Percentiles rank a stretch among this genome's conserved stretches.
These are phyloP conservation scores for Forbesichthys papilliferus DNA, from an alignment of 2,113 vertebrate genomes.

Conservation along the genomic window DNA sequence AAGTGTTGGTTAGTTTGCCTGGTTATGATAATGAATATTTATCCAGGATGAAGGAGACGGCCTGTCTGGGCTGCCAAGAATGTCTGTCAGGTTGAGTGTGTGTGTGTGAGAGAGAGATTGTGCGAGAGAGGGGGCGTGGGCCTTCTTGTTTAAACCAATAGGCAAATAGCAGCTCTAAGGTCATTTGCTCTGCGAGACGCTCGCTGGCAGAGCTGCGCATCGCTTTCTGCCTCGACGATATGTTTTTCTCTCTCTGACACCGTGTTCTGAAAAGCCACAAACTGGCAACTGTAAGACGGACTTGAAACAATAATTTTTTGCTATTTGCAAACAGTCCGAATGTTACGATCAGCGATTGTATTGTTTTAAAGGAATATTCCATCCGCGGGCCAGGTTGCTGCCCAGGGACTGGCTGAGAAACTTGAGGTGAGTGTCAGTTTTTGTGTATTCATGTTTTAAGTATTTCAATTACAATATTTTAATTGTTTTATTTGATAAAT, in stretches of 20 bases:
- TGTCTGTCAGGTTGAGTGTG: background rate
- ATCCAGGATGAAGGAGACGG: background rate
- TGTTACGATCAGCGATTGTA: constrained; percentile 53
- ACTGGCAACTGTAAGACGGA: background rate
- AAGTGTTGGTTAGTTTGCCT: too few species aligned
- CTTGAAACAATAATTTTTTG: background rate
- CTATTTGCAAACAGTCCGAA: constrained; percentile 27
- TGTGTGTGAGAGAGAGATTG: background rate
- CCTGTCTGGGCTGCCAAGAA: background rate
- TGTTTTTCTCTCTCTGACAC: background rate
- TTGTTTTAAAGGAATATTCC: constrained; percentile 57
- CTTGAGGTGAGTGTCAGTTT: constrained; percentile 49
- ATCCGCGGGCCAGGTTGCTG: constrained; percentile 16
- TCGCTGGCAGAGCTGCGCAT: constrained; percentile 55
- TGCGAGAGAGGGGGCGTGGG: constrained; percentile 34
- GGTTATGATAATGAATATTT: background rate
- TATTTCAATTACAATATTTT: background rate
- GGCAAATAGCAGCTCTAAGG: constrained; percentile 56
- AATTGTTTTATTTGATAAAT: background rate
- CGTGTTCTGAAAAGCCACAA: background rate
- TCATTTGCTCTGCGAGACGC: constrained; percentile 62
- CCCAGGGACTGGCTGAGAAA: background rate
- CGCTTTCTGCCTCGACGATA: background rate
- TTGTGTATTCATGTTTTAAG: background rate
- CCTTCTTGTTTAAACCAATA: constrained; percentile 71